Percentiles rank a stretch among this genome's conserved stretches.
Evolutionary conservation across 2,113 vertebrate genomes (phyloP).

Genomic region (Glaucidium brasilianum): DNA sequence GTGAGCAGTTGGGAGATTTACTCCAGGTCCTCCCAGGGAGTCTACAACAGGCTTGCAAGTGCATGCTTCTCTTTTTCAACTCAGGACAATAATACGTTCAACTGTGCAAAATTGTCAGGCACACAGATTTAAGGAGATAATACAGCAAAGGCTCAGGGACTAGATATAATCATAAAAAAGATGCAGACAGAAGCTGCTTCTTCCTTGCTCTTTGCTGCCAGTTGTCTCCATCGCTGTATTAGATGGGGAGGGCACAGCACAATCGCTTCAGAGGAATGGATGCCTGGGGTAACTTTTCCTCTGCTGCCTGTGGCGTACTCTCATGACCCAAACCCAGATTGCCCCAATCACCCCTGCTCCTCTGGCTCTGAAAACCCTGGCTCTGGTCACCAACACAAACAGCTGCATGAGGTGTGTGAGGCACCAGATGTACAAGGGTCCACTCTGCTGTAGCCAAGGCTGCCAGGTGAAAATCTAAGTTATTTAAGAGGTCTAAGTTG

Average conservation of each 20-base stretch:
- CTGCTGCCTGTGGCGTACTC: fast-evolving
- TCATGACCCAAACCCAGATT: neutral
- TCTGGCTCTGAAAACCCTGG: neutral
- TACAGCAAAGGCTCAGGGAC: neutral
- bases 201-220: neutral
- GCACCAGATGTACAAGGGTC: neutral
- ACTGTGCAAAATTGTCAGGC: neutral
- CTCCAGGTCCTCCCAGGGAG: neutral
- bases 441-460: neutral
- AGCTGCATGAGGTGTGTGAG: fast-evolving
- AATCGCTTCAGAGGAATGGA: neutral
- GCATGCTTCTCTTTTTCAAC: neutral
- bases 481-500: neutral
- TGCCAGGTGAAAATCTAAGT: neutral
- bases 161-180: neutral
- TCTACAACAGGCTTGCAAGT: neutral
- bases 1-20: neutral
- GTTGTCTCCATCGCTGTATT: fast-evolving
- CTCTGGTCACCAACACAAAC: neutral
- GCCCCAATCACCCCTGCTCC: neutral
- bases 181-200: neutral
- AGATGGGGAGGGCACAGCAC: neutral
- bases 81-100: neutral
- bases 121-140: slow-evolving; percentile 19
- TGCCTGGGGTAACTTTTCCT: neutral